Conservation (phyloP, 2,888 invertebrate genomes). For the Rhopalosiphum nymphaeae region DNA sequence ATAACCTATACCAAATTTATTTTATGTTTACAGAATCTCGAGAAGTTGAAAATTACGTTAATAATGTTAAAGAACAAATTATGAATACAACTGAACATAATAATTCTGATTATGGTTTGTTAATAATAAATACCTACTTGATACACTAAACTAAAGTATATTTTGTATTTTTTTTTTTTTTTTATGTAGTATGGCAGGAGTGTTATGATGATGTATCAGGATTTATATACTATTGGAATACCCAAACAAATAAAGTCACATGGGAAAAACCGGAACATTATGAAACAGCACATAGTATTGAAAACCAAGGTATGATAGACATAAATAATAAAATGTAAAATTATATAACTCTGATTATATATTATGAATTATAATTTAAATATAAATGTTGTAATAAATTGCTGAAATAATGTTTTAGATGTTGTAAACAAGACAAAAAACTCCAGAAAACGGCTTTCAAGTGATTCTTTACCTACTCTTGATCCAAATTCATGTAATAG, state of each 20-base stretch:
- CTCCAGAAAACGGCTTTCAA: conserved; percentile 48
- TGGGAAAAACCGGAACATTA: conserved; percentile 76
- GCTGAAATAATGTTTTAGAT: conserved; percentile 34
- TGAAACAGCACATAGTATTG: conserved; percentile 67
- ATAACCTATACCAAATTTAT: background rate
- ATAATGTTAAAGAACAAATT: conserved; percentile 54
- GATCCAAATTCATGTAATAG: conserved; percentile 38
- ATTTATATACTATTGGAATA: conserved; percentile 78
- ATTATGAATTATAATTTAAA: background rate
- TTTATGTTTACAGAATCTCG: conserved; percentile 46
- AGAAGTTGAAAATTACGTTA: conserved; percentile 42
- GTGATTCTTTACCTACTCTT: conserved; percentile 35
- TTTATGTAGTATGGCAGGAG: conserved; percentile 76
- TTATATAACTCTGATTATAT: background rate
- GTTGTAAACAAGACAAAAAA: conserved; percentile 15
- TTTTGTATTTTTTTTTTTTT: background rate
- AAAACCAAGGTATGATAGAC: conserved; percentile 35
- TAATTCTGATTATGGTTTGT: conserved; percentile 51
- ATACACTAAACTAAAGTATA: background rate
- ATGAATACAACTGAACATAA: conserved; percentile 53
- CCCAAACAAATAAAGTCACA: conserved; percentile 76
- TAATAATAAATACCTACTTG: background rate
- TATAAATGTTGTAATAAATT: background rate
- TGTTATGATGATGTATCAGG: conserved; percentile 76
- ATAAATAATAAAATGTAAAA: background rate